phyloP scores from a whole-genome alignment of 2,113 vertebrate species.

The Ophthalmotilapia sp. region DNA sequence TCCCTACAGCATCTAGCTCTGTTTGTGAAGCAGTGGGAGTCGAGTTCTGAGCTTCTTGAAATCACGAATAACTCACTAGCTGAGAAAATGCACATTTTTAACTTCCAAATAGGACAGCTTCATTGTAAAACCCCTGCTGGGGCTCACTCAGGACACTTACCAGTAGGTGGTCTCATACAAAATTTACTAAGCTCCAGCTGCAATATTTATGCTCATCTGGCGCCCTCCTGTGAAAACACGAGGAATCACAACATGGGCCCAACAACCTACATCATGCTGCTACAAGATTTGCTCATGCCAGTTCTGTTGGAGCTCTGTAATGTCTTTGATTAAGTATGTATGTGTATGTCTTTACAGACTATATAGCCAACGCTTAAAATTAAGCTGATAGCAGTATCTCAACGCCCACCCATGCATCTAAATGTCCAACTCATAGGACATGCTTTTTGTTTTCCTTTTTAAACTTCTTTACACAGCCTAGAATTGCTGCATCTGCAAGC shows the following conservation, averaged over 20 bases:
- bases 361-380: neutral
- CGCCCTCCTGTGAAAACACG: conserved; percentile 28
- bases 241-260: neutral
- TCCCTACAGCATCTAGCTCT: neutral
- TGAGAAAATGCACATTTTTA: neutral
- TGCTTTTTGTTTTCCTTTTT: neutral
- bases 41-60: neutral
- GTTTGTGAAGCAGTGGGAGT: neutral
- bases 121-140: conserved; percentile 2
- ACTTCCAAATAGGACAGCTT: conserved; percentile 16
- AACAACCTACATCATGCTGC: neutral
- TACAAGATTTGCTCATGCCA: neutral
- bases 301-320: neutral
- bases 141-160: conserved; percentile 3
- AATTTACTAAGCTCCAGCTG: neutral
- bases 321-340: neutral
- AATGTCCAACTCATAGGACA: neutral
- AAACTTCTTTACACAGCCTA: neutral
- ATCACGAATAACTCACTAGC: conserved; percentile 4
- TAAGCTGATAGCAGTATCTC: neutral
- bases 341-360: neutral
- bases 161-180: conserved; percentile 16
- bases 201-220: neutral
- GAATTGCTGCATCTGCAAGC: neutral
- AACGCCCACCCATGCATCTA: neutral